A percentile compares a stretch with the other conserved stretches of the same genome.
These are phyloP conservation scores for Timema cristinae DNA, from an alignment of 2,888 invertebrate genomes.

Conservation along the genomic window DNA sequence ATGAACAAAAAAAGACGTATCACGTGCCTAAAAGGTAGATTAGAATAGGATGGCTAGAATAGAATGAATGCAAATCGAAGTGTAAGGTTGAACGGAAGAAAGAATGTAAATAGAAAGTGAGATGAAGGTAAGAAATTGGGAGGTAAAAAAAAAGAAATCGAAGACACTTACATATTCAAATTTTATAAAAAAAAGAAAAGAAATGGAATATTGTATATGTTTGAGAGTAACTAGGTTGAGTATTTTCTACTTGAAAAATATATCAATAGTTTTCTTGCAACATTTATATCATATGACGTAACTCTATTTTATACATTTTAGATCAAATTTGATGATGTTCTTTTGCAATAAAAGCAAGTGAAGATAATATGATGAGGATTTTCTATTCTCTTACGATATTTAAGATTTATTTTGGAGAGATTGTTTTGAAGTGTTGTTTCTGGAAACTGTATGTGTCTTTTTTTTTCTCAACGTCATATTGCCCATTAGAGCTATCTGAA, in stretches of 20 bases:
- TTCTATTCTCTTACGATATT: too few species aligned
- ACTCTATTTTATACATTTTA: too few species aligned
- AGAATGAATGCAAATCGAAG: conserved; percentile 12
- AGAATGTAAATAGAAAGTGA: conserved; percentile 16
- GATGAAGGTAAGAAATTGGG: background rate
- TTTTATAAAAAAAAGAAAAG: conserved; percentile 1
- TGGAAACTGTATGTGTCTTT: too few species aligned
- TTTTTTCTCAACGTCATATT: too few species aligned
- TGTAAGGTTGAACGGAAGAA: background rate
- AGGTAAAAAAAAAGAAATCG: conserved; percentile 8
- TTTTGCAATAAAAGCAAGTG: too few species aligned
- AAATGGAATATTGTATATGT: background rate
- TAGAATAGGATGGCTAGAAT: background rate
- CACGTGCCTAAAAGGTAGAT: background rate
- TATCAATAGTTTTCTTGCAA: background rate
- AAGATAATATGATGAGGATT: too few species aligned
- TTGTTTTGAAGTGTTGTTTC: too few species aligned
- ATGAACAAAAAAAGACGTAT: conserved; percentile 12
- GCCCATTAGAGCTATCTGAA: too few species aligned
- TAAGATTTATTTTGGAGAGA: too few species aligned
- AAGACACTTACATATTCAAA: conserved; percentile 14
- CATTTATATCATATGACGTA: background rate
- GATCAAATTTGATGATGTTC: too few species aligned
- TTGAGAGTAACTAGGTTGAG: too few species aligned
- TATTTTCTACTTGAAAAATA: background rate